phyloP scores from a whole-genome alignment of 30 jellyfish, hydroid and myxozoan species.

The Aurelia sp. region DNA sequence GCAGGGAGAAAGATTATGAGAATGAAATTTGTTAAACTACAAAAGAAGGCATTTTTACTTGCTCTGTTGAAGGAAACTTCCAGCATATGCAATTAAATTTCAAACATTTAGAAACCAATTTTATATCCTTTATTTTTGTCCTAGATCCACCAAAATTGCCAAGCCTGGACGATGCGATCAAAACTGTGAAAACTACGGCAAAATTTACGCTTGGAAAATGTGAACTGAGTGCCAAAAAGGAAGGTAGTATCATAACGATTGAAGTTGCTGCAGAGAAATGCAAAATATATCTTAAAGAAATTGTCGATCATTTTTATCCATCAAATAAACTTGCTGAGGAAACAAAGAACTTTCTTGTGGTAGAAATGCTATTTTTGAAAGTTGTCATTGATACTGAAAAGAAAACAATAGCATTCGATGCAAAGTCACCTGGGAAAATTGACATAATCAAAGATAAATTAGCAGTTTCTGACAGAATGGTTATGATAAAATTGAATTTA shows the following conservation, averaged over 20 bases:
- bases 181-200: constrained; percentile 5
- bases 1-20: no score
- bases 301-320: constrained; percentile 38
- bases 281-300: constrained; percentile 8
- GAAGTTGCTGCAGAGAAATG: constrained; percentile 30
- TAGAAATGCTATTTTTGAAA: constrained; percentile 11
- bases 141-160: constrained; percentile 21
- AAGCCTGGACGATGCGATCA: constrained; percentile 21
- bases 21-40: no score
- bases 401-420: constrained; percentile 8
- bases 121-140: not conserved
- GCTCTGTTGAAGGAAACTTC: no score
- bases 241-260: not conserved
- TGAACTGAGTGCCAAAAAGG: constrained; percentile 10
- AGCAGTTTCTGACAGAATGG: constrained; percentile 6
- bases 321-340: constrained; percentile 28
- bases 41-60: no score
- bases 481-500: not conserved
- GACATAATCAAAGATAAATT: constrained; percentile 1
- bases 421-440: constrained; percentile 20
- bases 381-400: constrained; percentile 7
- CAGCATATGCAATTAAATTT: no score
- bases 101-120: no score
- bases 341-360: constrained; percentile 22
- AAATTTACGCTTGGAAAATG: constrained; percentile 32